Conservation (phyloP, 1,140 invertebrate genomes). For the Maconellicoccus hirsutus region DNA sequence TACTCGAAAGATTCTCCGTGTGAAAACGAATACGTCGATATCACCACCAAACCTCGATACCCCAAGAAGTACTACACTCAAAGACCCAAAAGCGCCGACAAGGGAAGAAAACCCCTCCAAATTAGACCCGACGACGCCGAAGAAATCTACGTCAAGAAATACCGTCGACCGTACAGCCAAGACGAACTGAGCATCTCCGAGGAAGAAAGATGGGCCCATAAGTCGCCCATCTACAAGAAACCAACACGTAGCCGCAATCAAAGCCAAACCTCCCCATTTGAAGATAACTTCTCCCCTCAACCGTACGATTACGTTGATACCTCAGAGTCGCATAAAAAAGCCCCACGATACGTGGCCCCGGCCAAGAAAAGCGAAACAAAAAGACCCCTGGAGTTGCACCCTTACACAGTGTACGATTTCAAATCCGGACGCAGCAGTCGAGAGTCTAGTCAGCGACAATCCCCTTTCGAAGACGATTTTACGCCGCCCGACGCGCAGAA, state of each 20-base stretch:
- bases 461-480: conserved; percentile 61
- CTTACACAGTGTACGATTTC: conserved; percentile 18
- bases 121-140: conserved; percentile 27
- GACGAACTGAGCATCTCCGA: conserved; percentile 32
- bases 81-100: conserved; percentile 25
- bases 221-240: conserved; percentile 27
- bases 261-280: conserved; percentile 48
- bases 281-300: conserved; percentile 47
- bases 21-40: conserved; percentile 43
- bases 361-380: not conserved
- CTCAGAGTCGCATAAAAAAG: conserved; percentile 31
- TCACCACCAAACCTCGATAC: conserved; percentile 30
- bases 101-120: conserved; percentile 26
- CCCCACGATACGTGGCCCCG: conserved; percentile 24
- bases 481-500: conserved; percentile 40
- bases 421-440: not conserved
- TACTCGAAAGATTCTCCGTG: conserved; percentile 37
- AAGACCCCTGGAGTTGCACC: conserved; percentile 23
- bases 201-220: conserved; percentile 23
- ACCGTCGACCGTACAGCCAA: conserved; percentile 38
- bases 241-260: conserved; percentile 27
- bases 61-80: conserved; percentile 26
- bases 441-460: conserved; percentile 36
- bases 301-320: conserved; percentile 29
- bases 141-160: conserved; percentile 32